These are phyloP conservation scores for Mercenaria mercenaria DNA, from an alignment of 1,140 invertebrate genomes.

Conservation along the genomic window DNA sequence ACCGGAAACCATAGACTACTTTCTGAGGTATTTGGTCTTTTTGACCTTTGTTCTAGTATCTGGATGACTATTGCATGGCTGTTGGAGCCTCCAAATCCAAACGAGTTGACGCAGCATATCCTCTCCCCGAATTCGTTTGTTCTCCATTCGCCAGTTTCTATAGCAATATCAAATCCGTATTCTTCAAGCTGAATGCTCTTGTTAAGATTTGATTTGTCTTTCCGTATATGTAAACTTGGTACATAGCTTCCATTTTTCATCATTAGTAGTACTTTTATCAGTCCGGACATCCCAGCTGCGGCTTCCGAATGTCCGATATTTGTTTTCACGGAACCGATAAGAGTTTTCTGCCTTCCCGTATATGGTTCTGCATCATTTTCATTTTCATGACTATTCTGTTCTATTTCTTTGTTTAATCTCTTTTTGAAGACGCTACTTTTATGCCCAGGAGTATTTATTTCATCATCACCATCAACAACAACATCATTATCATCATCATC, in stretches of 20 bases:
- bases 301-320: slow-evolving; percentile 38
- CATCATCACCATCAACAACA: too few species aligned
- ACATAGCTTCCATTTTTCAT: slow-evolving; percentile 28
- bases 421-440: slow-evolving; percentile 95
- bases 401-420: slow-evolving; percentile 95
- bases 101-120: slow-evolving; percentile 49
- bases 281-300: slow-evolving; percentile 26
- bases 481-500: too few species aligned
- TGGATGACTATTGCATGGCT: slow-evolving; percentile 23
- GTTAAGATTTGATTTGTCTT: slow-evolving; percentile 57
- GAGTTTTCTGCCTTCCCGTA: slow-evolving; percentile 34
- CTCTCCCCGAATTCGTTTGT: neutral
- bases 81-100: slow-evolving; percentile 64
- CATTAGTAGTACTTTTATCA: slow-evolving; percentile 36
- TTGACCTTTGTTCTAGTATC: neutral
- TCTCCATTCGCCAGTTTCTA: slow-evolving; percentile 91
- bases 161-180: slow-evolving; percentile 87
- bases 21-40: neutral
- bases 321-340: slow-evolving; percentile 31
- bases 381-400: slow-evolving; percentile 95
- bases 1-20: slow-evolving; percentile 17
- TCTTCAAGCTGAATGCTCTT: slow-evolving; percentile 62
- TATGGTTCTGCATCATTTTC: slow-evolving; percentile 88
- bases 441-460: slow-evolving; percentile 99
- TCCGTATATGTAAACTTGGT: neutral